Base-by-base conservation (phyloP, 35 echinoderm and acorn worm species). In the Heliocidaris tuberculata region DNA sequence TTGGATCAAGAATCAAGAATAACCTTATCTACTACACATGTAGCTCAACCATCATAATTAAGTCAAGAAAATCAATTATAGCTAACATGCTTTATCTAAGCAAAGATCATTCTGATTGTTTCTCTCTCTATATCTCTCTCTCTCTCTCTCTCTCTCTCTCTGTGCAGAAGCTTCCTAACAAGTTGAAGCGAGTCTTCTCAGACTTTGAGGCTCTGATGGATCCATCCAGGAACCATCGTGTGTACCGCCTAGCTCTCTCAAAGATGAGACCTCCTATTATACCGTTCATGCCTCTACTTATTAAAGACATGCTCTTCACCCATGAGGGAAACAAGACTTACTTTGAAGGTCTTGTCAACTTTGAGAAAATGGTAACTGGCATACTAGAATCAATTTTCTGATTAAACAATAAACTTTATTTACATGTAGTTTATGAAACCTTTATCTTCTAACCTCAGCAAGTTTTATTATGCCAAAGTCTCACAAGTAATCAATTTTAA, bases 261-360 rank as follows among this genome's bases (percentile, higher is more conserved):
- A 96, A 99, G 94, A 95, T 99, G 52, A 89, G 96, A 47, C 97
- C 98, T 87, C 98, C 98, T 2, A 94, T 99, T 93, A 99, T 99
- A 70, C 98, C 98, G 4, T 99, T 99, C 59, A 99, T 99, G 98
- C 98, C 98, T 61, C 94, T 99, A 15, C 95, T 97, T 48, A 96
- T 96, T 27, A 99, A 99, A 96, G 98, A 99, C 94, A 96, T 99
- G 94, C 95, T 97, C 11, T 99, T 99, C 95, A 97, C 97, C 15
- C 98, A 99, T 50, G 98, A 99, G 86, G 98, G 98, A n/a, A 99
- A 99, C 86, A 99, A 99, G 93, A 99, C 97, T 15, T 97, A 97
- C 92, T 99, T 99, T 94, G 98, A 99, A 86, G 98, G 97, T 48
- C 94, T 99, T 9, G 97, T 99, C 90, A 99, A 99, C 96, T 99